A percentile compares a stretch with the other conserved stretches of the same genome.
Conservation (phyloP, 1,140 invertebrate genomes). For the Phymastichus coffea region DNA sequence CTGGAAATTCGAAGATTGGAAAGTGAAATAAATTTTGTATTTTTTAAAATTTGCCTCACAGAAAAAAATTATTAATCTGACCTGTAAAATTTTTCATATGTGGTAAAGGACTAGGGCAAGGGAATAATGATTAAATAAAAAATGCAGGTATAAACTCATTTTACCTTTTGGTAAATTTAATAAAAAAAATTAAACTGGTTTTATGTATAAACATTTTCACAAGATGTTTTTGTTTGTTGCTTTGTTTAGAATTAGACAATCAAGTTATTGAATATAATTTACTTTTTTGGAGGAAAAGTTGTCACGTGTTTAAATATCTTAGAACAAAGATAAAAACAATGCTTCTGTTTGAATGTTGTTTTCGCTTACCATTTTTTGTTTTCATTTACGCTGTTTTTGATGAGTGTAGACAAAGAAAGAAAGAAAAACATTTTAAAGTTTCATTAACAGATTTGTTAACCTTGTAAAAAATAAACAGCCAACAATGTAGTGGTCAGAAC, state of each 20-base stretch:
- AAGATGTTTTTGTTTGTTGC: neutral
- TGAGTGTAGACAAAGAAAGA: neutral
- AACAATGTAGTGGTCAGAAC: no score
- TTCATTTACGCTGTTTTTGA: neutral
- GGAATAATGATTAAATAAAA: conserved; percentile 8
- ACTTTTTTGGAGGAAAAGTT: no score
- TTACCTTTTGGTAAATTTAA: conserved; percentile 26
- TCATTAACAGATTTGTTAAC: no score
- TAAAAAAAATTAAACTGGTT: conserved; percentile 20
- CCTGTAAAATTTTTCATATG: neutral
- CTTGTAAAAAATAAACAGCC: no score
- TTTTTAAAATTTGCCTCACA: neutral
- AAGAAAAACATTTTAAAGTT: no score
- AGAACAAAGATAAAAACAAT: no score
- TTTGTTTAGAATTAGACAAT: no score
- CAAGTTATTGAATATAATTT: no score
- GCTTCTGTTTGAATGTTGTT: no score
- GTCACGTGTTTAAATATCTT: no score
- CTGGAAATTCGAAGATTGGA: no score
- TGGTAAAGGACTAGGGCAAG: neutral
- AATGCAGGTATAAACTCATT: conserved; percentile 14
- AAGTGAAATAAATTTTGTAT: conserved; percentile 15
- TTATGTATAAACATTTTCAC: conserved; percentile 23
- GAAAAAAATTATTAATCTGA: neutral
- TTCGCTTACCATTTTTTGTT: no score